A percentile compares a stretch with the other conserved stretches of the same genome.
Conservation (phyloP, 2,888 invertebrate genomes). For the Sphecodes monilicornis region DNA sequence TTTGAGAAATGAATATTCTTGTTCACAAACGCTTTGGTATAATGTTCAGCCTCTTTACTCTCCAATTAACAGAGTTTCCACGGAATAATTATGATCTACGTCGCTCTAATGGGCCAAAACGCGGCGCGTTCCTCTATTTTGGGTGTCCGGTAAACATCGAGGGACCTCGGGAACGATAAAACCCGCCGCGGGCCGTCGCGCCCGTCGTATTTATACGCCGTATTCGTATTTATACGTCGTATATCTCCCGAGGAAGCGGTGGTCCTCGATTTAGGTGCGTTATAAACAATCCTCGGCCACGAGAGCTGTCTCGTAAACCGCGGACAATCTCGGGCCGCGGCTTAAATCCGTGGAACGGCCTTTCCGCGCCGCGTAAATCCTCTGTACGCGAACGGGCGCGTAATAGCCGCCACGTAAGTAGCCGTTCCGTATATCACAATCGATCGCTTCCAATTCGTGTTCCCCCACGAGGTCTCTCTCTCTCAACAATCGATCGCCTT, state of each 20-base stretch:
- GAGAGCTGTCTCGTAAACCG: slow-evolving; percentile 34
- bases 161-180: slow-evolving; percentile 17
- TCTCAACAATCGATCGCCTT: neutral
- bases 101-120: neutral
- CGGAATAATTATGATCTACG: neutral
- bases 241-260: slow-evolving; percentile 16
- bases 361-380: slow-evolving; percentile 23
- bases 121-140: neutral
- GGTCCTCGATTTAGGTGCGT: slow-evolving; percentile 42
- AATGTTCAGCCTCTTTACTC: too few species aligned
- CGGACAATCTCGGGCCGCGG: slow-evolving; percentile 29
- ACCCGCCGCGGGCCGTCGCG: neutral
- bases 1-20: too few species aligned
- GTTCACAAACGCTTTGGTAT: too few species aligned
- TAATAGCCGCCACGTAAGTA: slow-evolving; percentile 17
- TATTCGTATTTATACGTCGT: slow-evolving; percentile 34
- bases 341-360: slow-evolving; percentile 31
- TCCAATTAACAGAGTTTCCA: neutral
- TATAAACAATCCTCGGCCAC: slow-evolving; percentile 35
- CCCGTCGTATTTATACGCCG: slow-evolving; percentile 21
- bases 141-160: slow-evolving; percentile 8
- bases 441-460: neutral
- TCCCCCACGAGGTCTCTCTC: neutral
- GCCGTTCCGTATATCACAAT: slow-evolving; percentile 8
- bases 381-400: neutral